Evolutionary conservation across 2,888 invertebrate species (phyloP), one percentile per base, ranked within the genome.

Genomic region (Notocelia uddmanniana): DNA sequence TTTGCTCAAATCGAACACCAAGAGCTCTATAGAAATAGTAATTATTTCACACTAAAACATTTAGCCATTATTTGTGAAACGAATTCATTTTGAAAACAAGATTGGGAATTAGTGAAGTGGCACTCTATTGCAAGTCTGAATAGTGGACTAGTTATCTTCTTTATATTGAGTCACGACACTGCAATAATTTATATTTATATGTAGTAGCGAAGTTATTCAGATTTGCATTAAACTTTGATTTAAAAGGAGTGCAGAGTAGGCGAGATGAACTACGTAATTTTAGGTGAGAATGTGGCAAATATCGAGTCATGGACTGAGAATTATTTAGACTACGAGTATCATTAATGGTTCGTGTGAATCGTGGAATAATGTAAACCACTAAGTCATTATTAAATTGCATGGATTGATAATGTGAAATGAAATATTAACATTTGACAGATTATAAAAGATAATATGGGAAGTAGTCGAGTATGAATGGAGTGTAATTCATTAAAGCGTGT

Each of bases 251-350:
- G 62, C 67, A 57, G 54, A 19, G 67, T 57, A 67, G 59, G 72
- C 60, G 72, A 74, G 78, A 77, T 70, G 85, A 85, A 85, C 80
- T 80, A 79, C 80, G 79, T 82, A 79, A 79, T 81, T 82, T 82
- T 84, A 82, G 80, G 79, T 83, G 81, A 81, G 82, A 77, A 75
- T 78, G 78, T 77, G 78, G 76, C 77, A 74, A 77, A 81, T 81
- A 83, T 84, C 81, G 84, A 86, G 87, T 88, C 86, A 84, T 84
- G 89, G 89, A 90, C 88, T 90, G 87, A 87, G 82, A 80, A 80
- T 79, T 81, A 76, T 77, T 78, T 81, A 84, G 84, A 83, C 80
- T 87, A 81, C 84, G 81, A 78, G 68, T 62, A 68, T 62, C 60
- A 62, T 67, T 77, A 81, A 79, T 77, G 79, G 77, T 79, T 81